These are phyloP conservation scores for Philereme transversata DNA, from an alignment of 2,888 invertebrate species.

Conservation along the genomic window DNA sequence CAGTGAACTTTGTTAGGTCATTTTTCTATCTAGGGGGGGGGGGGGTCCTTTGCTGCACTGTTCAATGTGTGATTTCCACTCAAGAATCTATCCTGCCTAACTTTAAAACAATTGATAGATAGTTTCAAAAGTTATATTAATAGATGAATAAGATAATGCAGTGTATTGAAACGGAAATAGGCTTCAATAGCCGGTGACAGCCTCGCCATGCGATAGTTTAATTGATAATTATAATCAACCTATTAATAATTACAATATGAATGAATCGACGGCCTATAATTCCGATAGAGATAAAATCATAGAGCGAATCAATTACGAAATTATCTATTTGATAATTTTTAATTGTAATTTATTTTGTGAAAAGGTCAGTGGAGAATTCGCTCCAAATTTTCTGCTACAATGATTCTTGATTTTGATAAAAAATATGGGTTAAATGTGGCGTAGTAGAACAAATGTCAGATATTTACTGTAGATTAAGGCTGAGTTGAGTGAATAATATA, in stretches of 20 bases:
- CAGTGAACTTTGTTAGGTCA: too few species aligned
- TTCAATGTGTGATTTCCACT: too few species aligned
- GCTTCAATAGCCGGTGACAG: conserved; percentile 19
- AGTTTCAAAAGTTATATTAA: not conserved
- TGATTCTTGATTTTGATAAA: conserved; percentile 27
- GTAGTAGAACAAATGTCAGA: not conserved
- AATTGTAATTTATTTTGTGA: conserved; percentile 1
- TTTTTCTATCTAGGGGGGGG: too few species aligned
- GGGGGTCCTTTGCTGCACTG: too few species aligned
- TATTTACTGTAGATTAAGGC: too few species aligned
- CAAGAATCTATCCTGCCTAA: too few species aligned
- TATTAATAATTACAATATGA: conserved; percentile 18
- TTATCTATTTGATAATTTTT: conserved; percentile 13
- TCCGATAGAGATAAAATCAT: conserved; percentile 22
- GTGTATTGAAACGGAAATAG: conserved; percentile 19
- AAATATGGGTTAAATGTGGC: conserved; percentile 16
- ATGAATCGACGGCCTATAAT: conserved; percentile 23
- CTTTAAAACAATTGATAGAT: too few species aligned
- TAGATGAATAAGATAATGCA: not conserved
- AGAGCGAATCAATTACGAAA: conserved; percentile 9
- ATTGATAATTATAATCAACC: conserved; percentile 9
- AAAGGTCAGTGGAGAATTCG: conserved; percentile 15
- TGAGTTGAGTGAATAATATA: too few species aligned
- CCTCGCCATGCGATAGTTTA: conserved; percentile 10
- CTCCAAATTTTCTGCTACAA: conserved; percentile 21